Base-by-base conservation (phyloP, 2,888 invertebrate genomes). In the Graphium colonna region DNA sequence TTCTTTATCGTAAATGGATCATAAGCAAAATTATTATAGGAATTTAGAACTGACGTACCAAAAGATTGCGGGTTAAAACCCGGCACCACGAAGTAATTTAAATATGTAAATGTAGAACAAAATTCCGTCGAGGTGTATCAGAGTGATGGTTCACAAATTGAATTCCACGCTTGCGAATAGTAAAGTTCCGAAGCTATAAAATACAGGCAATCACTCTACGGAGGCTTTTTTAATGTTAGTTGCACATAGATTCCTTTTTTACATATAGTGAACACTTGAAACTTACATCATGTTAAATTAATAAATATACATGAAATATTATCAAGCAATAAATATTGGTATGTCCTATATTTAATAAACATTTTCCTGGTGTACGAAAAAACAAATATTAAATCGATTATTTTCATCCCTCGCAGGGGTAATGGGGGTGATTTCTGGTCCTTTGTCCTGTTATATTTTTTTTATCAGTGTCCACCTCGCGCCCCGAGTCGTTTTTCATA, bases 401-500 rank as follows among this genome's bases (percentile, higher is more conserved):
- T 33, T 33, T 33, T 33, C 8, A 33, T 33, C 9, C 13, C 10
- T 18, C 16, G 13, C 13, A 26, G 9, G 45, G 3, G 17, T 45
- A 28, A 45, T 40, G 28, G 31, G 9, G 10, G 40, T 46, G 18
- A 46, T 45, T 45, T 52, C 40, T 18, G 41, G 40, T 42, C 17
- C 13, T 51, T 51, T 51, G 38, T 42, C 16, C 12, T 21, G 17
- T 49, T 61, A 63, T 59, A 52, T 51, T 42, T 50, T 36, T 50
- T 52, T 48, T 51, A 42, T 17, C 36, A 47, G 51, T 58, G 60
- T 67, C 60, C 68, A 71, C 67, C 68, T 64, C 66, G 69, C 73
- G 61, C 58, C 59, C 56, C 54, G 60, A 65, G 68, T 72, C 71
- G 76, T 82, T 80, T 75, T 74, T 80, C 79, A 79, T 79, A 82